These are phyloP conservation scores for Hemichromis elongatus DNA, from an alignment of 2,113 vertebrate genomes.

Conservation along the genomic window DNA sequence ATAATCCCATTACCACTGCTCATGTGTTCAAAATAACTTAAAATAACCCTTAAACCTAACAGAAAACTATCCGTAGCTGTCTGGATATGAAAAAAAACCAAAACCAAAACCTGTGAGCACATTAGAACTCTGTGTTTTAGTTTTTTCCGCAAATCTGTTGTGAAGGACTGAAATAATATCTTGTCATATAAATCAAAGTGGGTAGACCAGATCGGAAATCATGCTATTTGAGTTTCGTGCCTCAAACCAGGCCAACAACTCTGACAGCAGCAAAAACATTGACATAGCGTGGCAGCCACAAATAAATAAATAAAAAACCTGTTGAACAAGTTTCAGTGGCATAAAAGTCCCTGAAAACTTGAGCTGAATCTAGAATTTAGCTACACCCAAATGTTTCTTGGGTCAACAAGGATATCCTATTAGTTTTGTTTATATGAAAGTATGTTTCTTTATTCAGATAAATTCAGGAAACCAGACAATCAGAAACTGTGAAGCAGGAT, in stretches of 20 bases:
- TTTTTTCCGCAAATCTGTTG: not conserved
- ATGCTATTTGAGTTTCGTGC: not conserved
- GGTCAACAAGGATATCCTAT: not conserved
- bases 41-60: not conserved
- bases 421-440: not conserved
- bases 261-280: not conserved
- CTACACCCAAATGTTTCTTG: not conserved
- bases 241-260: conserved; percentile 20
- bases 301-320: not conserved
- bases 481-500: conserved; percentile 26
- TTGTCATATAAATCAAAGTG: not conserved
- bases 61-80: not conserved
- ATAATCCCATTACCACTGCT: conserved; percentile 52
- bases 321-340: not conserved
- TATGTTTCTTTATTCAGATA: not conserved
- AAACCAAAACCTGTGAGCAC: not conserved
- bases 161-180: not conserved
- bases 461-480: conserved; percentile 1
- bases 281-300: not conserved
- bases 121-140: not conserved
- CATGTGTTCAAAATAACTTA: conserved; percentile 45
- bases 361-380: not conserved
- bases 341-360: not conserved
- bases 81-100: not conserved
- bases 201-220: not conserved